Evolutionary conservation across 2,797 vertebrate species (phyloP).

Genomic region (Arnoldichthys spilopterus): DNA sequence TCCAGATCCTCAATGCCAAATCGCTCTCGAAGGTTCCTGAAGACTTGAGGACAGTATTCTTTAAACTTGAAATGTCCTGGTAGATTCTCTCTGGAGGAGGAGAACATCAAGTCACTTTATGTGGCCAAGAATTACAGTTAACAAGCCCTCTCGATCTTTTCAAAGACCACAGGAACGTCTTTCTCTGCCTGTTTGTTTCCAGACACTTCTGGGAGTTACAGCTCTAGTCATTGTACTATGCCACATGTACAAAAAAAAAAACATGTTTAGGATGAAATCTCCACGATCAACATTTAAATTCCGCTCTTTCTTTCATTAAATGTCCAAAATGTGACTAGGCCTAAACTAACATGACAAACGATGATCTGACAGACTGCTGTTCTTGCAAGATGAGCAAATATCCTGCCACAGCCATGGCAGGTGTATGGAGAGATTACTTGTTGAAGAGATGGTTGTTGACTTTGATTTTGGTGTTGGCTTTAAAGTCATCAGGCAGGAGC

Average conservation of each 20-base stretch:
- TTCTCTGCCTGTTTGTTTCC: not conserved
- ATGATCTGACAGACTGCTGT: not conserved
- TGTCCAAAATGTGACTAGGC: not conserved
- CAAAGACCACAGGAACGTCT: conserved; percentile 27
- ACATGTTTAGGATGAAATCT: not conserved
- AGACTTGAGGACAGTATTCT: conserved; percentile 95
- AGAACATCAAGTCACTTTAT: not conserved
- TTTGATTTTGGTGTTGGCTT: conserved; percentile 95
- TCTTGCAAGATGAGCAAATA: not conserved
- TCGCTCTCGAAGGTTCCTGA: conserved; percentile 91
- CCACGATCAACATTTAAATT: not conserved
- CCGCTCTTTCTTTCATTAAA: not conserved
- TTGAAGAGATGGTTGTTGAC: conserved; percentile 97
- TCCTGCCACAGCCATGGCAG: not conserved
- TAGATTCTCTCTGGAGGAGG: conserved; percentile 86
- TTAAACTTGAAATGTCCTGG: conserved; percentile 97
- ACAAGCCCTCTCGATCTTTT: not conserved
- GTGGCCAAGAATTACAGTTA: too few species aligned
- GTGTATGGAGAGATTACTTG: conserved; percentile 76
- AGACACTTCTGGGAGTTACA: not conserved
- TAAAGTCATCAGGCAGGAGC: conserved; percentile 94
- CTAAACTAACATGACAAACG: not conserved
- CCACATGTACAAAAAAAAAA: not conserved
- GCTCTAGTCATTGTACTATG: not conserved
- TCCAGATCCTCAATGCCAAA: conserved; percentile 92